A percentile compares a stretch with the other conserved stretches of the same genome.
phyloP scores from a whole-genome alignment of 2,888 invertebrate species.

The Chalcosyrphus nemorum region DNA sequence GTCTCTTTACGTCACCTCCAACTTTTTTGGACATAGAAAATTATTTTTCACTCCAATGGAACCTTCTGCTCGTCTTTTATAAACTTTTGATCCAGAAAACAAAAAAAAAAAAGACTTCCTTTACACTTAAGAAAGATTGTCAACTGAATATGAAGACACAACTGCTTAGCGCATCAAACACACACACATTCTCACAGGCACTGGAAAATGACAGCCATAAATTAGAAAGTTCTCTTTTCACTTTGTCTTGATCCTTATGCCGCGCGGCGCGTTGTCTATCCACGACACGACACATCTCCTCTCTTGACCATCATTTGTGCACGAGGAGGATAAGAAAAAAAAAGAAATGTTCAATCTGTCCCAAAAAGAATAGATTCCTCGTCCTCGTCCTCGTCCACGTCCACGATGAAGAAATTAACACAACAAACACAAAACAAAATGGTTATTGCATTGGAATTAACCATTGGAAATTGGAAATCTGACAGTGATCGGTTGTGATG shows the following conservation, averaged over 20 bases:
- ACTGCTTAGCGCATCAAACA: conserved; percentile 56
- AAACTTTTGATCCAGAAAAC: conserved; percentile 48
- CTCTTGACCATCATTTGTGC: conserved; percentile 35
- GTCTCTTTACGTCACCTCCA: conserved; percentile 55
- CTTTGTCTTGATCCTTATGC: conserved; percentile 68
- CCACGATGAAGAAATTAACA: conserved; percentile 69
- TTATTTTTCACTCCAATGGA: conserved; percentile 22
- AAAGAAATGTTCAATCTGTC: conserved; percentile 49
- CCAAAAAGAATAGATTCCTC: conserved; percentile 13
- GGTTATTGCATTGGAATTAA: conserved; percentile 65
- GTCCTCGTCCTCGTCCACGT: background rate
- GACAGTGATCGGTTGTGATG: conserved; percentile 70
- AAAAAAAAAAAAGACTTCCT: background rate
- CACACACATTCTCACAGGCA: conserved; percentile 6
- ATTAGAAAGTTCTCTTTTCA: conserved; percentile 66
- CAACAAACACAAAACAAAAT: conserved; percentile 36
- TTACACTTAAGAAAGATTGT: conserved; percentile 41
- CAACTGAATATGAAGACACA: conserved; percentile 70
- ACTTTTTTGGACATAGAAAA: conserved; percentile 55
- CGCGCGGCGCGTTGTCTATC: conserved; percentile 44
- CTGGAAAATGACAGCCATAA: conserved; percentile 69
- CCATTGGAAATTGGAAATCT: conserved; percentile 66
- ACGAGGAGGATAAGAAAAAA: conserved; percentile 1
- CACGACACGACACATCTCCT: conserved; percentile 9
- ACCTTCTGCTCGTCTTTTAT: conserved; percentile 45